Percentiles rank a stretch among this genome's conserved stretches.
These are phyloP conservation scores for Gephyroberyx darwinii DNA, from an alignment of 2,797 vertebrate genomes.

Conservation along the genomic window DNA sequence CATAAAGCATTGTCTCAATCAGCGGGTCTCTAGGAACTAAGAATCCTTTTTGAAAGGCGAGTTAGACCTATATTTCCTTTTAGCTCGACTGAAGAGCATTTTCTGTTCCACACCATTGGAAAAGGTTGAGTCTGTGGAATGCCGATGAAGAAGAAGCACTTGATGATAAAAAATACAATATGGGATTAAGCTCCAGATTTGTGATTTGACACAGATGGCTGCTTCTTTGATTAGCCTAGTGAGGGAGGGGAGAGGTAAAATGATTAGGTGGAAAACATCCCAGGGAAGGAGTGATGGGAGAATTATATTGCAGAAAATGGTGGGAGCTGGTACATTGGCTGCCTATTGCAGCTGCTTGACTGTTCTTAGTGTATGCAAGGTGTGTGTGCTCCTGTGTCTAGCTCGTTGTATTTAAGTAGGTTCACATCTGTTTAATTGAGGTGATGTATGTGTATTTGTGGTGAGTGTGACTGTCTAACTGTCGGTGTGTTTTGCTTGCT, in stretches of 20 bases:
- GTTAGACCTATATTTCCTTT: slow-evolving; percentile 1
- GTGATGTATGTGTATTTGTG: no score
- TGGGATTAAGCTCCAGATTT: slow-evolving; percentile 16
- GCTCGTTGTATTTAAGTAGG: no score
- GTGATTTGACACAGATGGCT: slow-evolving; percentile 12
- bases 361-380: no score
- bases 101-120: neutral
- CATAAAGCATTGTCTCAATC: slow-evolving; percentile 20
- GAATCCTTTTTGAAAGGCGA: neutral
- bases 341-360: no score
- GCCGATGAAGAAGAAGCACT: neutral
- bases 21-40: neutral
- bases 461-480: no score
- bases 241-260: neutral
- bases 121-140: neutral
- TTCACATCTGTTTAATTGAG: no score
- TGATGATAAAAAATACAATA: neutral
- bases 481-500: no score
- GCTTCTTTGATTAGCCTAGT: slow-evolving; percentile 1
- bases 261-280: neutral
- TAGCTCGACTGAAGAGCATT: neutral
- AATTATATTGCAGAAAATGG: neutral
- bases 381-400: no score
- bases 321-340: neutral
- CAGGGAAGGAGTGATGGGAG: neutral